Base-by-base conservation (phyloP, 2,113 vertebrate genomes). In the Cichladusa arquata region DNA sequence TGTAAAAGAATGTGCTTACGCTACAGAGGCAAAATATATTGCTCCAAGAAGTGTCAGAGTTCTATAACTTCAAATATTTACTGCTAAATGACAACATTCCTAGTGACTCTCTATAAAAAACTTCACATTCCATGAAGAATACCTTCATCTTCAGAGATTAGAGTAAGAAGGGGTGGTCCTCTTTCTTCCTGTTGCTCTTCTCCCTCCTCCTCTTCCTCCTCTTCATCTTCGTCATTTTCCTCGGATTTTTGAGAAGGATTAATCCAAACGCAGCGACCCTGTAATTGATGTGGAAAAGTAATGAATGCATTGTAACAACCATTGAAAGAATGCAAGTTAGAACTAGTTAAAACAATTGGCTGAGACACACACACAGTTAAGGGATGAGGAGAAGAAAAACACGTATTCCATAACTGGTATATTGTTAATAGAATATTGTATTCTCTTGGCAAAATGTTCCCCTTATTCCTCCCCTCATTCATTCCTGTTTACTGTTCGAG, bases 221-320 rank as follows among this genome's bases (percentile, higher is more conserved):
- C 97, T 4, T 98, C 73, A 5, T 70, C 84, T 9, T 82, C 88
- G 97, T 94, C 96, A 26, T 98, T 96, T 7, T 98, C 98, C 40
- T 97, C 98, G 78, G 93, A 93, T 95, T 99, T 99, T 86, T 97
- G 95, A 42, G 93, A 70, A 73, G 98, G 95, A 90, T 99, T 99
- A 76, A 98, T 79, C 99, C 99, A 99, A 40, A 97, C 96, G 96
- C 99, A 99, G 64, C 99, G 99, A 64, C 99, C 99, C 99, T 99
- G 14, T 28, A 72, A 60, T 78, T 58, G 57, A 92, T 56, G 58
- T 14, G 40, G 56, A 90, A 94, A 51, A 74, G 38, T 83, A 88
- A 93, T 61, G 79, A 88, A 86, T 64, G 33, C 36, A 57, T 51
- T 40, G 16, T 82, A 81, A 85, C 25, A 82, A 45, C 20, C 25